phyloP scores from a whole-genome alignment of 2,797 vertebrate genomes.

The Podarcis lilfordi region DNA sequence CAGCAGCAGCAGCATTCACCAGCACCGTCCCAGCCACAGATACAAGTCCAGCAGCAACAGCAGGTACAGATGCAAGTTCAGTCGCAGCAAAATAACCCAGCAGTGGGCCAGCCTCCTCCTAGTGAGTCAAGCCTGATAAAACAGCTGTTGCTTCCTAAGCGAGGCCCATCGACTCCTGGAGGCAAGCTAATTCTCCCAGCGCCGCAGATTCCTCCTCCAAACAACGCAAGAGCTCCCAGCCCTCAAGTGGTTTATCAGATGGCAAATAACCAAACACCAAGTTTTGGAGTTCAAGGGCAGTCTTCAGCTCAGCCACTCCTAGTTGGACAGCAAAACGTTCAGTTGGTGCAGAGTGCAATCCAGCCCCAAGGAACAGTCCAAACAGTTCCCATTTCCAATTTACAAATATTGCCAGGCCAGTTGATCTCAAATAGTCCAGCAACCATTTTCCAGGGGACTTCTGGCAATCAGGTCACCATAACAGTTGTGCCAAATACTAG shows the following conservation, averaged over 20 bases:
- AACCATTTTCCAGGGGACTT: constrained; percentile 93
- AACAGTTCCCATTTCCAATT: constrained; percentile 91
- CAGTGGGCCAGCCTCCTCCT: constrained; percentile 88
- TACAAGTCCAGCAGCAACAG: constrained; percentile 78
- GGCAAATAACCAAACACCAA: constrained; percentile 83
- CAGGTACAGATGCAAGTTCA: constrained; percentile 83
- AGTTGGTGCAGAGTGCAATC: constrained; percentile 91
- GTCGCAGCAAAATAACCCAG: constrained; percentile 77
- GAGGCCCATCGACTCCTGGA: constrained; percentile 94
- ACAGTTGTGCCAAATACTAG: constrained; percentile 98
- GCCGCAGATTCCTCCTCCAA: constrained; percentile 94
- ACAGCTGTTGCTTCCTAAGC: constrained; percentile 98
- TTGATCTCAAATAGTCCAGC: constrained; percentile 92
- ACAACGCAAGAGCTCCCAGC: constrained; percentile 87
- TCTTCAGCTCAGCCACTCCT: constrained; percentile 89
- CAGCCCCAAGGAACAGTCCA: constrained; percentile 87
- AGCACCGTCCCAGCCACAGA: constrained; percentile 78
- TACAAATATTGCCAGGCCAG: constrained; percentile 90
- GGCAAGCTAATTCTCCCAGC: constrained; percentile 98
- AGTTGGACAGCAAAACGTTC: constrained; percentile 90
- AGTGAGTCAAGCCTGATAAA: constrained; percentile 98
- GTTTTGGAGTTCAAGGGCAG: constrained; percentile 86
- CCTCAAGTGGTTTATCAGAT: constrained; percentile 97
- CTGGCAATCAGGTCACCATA: constrained; percentile 96
- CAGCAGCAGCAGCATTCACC: constrained; percentile 84